Conservation (phyloP, 1,140 invertebrate species). For the Nylanderia fulva region DNA sequence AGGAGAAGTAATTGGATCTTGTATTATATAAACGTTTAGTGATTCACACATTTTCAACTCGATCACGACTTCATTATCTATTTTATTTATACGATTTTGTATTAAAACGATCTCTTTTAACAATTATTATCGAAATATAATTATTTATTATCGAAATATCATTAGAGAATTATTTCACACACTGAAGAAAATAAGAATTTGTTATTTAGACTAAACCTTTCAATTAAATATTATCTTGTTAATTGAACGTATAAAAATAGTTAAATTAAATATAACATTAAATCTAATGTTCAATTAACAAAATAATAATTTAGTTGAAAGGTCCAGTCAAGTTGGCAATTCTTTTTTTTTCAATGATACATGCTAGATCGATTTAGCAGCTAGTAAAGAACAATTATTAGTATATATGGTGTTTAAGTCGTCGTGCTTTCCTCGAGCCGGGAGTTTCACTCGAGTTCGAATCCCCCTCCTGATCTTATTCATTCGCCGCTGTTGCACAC, state of each 20-base stretch:
- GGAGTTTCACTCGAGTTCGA: background rate
- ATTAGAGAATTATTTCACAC: too few relatives aligned
- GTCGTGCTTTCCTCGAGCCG: background rate
- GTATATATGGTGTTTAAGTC: background rate
- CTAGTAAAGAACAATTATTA: background rate
- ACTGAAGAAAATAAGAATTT: too few relatives aligned
- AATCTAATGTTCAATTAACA: too few relatives aligned
- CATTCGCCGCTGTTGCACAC: slow-evolving; percentile 37
- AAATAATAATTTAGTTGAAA: too few relatives aligned
- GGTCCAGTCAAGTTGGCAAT: too few relatives aligned
- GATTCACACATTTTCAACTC: background rate
- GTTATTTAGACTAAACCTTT: too few relatives aligned
- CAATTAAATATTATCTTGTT: too few relatives aligned
- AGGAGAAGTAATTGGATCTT: background rate
- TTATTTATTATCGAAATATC: background rate
- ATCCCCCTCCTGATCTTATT: background rate
- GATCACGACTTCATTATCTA: background rate
- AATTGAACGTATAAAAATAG: too few relatives aligned
- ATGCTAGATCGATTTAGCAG: background rate
- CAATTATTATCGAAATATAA: background rate
- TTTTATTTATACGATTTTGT: background rate
- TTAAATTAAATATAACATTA: too few relatives aligned
- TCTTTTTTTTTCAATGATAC: too few relatives aligned
- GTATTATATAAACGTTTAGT: background rate
- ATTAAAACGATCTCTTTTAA: too few relatives aligned